Evolutionary conservation across 1,140 invertebrate genomes (phyloP).

Genomic region (Apolygus lucorum): DNA sequence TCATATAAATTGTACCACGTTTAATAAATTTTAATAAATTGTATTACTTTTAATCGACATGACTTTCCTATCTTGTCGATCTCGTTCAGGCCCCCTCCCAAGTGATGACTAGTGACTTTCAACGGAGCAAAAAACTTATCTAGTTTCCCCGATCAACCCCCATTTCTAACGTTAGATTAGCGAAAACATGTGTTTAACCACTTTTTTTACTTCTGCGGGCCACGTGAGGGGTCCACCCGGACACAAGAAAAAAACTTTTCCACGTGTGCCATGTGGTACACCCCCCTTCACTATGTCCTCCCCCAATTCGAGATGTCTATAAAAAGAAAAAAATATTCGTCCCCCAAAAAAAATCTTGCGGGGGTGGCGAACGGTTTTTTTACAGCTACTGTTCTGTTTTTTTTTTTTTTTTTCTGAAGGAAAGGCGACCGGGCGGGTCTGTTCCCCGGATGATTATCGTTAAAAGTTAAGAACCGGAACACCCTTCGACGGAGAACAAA

Average conservation of each 20-base stretch:
- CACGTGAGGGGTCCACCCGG: too few species aligned
- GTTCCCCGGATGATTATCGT: background rate
- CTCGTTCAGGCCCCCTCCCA: too few species aligned
- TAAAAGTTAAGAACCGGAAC: constrained; percentile 11
- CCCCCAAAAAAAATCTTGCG: background rate
- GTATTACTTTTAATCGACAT: too few species aligned
- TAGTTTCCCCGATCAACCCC: background rate
- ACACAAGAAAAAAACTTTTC: too few species aligned
- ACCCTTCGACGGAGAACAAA: too few species aligned
- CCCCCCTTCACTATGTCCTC: too few species aligned
- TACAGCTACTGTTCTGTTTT: background rate
- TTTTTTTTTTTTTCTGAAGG: background rate
- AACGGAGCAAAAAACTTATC: background rate
- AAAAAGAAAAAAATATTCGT: background rate
- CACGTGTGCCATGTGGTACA: constrained; percentile 4
- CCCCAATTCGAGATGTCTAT: background rate
- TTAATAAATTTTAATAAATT: too few species aligned
- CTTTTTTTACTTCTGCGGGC: background rate
- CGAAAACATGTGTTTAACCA: background rate
- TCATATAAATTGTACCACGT: too few species aligned
- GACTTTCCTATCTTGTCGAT: too few species aligned
- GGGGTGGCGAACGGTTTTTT: background rate
- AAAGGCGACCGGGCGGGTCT: background rate
- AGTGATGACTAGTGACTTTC: too few species aligned
- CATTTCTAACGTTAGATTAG: background rate